phyloP scores from a whole-genome alignment of 2,113 vertebrate species.

The Marmota flaviventris region DNA sequence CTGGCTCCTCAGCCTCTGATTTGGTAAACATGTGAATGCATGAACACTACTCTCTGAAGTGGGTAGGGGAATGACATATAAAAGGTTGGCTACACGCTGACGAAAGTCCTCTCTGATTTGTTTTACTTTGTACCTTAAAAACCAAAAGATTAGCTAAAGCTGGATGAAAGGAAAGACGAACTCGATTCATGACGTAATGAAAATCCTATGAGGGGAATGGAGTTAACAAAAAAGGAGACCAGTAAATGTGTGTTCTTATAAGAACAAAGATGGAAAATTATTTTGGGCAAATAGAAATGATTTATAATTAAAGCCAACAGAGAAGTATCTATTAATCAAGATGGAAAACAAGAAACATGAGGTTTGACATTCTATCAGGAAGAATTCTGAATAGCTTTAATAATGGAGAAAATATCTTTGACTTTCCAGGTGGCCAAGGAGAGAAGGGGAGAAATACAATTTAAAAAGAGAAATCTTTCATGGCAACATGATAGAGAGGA shows the following conservation, averaged over 20 bases:
- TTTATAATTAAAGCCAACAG: neutral
- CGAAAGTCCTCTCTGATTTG: neutral
- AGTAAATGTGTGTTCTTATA: neutral
- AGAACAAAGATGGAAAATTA: constrained; percentile 14
- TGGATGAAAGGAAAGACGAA: neutral
- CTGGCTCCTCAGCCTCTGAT: neutral
- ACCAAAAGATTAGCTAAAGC: neutral
- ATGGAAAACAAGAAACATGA: neutral
- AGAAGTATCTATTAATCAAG: neutral
- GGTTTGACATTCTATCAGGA: neutral
- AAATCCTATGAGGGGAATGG: neutral
- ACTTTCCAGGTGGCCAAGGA: neutral
- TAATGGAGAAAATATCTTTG: neutral
- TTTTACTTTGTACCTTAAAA: neutral
- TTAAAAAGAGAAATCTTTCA: neutral
- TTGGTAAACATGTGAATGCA: neutral
- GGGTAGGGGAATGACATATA: neutral
- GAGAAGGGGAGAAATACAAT: constrained; percentile 20
- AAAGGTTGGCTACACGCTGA: neutral
- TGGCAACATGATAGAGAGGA: neutral
- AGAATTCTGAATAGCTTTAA: constrained; percentile 29
- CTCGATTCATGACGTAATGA: neutral
- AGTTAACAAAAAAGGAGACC: neutral
- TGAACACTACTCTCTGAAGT: neutral
- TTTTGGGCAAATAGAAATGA: neutral